phyloP scores from a whole-genome alignment of 2,888 invertebrate species.

The Priapulus caudatus region DNA sequence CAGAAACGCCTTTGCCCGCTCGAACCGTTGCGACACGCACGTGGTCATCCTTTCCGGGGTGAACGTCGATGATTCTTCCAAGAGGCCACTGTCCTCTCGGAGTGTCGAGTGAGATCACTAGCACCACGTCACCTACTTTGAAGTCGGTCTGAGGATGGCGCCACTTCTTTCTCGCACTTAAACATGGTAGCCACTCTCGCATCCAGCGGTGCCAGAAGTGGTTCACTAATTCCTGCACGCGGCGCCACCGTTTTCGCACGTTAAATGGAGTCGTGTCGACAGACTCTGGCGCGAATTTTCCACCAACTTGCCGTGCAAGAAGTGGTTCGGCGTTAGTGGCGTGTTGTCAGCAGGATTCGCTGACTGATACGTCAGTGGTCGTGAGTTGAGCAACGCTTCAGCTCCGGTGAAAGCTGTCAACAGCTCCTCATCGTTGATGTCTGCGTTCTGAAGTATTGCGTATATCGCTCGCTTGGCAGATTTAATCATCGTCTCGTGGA shows the following conservation, averaged over 20 bases:
- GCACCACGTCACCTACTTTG: too few species aligned
- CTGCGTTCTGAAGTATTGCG: neutral
- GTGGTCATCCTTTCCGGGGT: too few species aligned
- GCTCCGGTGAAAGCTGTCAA: neutral
- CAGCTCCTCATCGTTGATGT: constrained; percentile 1
- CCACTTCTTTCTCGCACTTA: too few species aligned
- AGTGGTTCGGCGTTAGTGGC: constrained; percentile 11
- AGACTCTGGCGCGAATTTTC: constrained; percentile 14
- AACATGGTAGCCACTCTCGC: too few species aligned
- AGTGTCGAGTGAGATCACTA: too few species aligned
- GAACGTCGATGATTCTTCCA: constrained; percentile 11
- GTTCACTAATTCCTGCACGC: too few species aligned
- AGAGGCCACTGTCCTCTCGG: too few species aligned
- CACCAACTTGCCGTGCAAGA: constrained; percentile 14
- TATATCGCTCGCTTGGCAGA: neutral
- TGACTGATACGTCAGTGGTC: constrained; percentile 9
- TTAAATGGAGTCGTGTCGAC: constrained; percentile 8
- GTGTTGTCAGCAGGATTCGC: neutral
- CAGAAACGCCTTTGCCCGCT: too few species aligned
- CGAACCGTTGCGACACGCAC: too few species aligned
- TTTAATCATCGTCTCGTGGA: neutral
- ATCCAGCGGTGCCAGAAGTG: too few species aligned
- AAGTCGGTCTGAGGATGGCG: too few species aligned
- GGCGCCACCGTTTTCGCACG: too few species aligned
- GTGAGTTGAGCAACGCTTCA: neutral